Percentiles rank a stretch among this genome's conserved stretches.
phyloP scores from a whole-genome alignment of 2,113 vertebrate genomes.

The Equus quagga region DNA sequence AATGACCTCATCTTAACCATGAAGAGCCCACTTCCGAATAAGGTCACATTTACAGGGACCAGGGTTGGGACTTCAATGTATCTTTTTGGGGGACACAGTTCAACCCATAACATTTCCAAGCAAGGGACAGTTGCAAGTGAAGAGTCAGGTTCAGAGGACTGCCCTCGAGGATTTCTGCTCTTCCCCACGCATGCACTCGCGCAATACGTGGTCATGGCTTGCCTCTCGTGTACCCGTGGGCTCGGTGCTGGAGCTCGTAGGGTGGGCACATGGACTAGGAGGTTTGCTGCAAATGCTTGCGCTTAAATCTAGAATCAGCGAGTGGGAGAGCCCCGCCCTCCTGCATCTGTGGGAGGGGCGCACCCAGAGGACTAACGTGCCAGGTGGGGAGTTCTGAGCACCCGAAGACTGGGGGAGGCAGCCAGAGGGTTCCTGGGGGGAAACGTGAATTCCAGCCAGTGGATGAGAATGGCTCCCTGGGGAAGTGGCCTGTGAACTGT shows the following conservation, averaged over 20 bases:
- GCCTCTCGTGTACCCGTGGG: neutral
- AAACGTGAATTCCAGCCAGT: neutral
- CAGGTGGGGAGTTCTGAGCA: neutral
- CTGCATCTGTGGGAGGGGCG: rapidly evolving
- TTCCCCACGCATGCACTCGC: no score
- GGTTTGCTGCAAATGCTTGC: no score
- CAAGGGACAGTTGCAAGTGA: neutral
- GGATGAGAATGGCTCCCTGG: neutral
- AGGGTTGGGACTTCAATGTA: neutral
- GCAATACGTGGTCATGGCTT: rapidly evolving
- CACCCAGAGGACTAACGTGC: neutral
- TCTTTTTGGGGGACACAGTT: neutral
- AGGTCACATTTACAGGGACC: neutral
- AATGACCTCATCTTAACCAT: neutral
- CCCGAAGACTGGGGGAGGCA: no score
- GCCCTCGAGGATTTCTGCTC: neutral
- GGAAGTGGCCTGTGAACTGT: neutral
- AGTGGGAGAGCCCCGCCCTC: neutral
- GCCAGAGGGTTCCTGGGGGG: rapidly evolving
- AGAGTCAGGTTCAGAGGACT: neutral
- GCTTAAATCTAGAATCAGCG: neutral
- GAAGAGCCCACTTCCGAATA: neutral
- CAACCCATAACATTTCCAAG: neutral
- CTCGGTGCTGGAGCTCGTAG: neutral
- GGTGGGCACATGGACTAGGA: rapidly evolving